Conservation (phyloP, 2,888 invertebrate species). For the Rotaria sp. region DNA sequence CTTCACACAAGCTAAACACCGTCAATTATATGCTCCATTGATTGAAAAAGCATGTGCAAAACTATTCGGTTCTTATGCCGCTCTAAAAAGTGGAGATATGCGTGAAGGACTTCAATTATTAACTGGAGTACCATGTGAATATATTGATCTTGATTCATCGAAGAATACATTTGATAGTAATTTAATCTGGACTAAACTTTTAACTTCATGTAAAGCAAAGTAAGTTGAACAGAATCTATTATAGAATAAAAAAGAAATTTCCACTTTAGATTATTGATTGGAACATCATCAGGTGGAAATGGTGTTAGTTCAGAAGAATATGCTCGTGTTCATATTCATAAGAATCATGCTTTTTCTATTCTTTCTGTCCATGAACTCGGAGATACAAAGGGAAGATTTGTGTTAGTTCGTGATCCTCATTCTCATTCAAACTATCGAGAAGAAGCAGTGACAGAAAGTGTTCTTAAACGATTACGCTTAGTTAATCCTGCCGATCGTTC, state of each 20-base stretch:
- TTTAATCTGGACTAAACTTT: background rate
- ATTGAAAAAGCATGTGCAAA: conserved; percentile 41
- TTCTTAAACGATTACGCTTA: background rate
- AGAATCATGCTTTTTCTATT: conserved; percentile 39
- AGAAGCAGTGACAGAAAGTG: background rate
- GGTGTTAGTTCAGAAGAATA: conserved; percentile 57
- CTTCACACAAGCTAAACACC: conserved; percentile 81
- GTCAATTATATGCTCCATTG: conserved; percentile 75
- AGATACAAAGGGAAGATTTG: background rate
- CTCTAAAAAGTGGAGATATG: conserved; percentile 34
- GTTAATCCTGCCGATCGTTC: background rate
- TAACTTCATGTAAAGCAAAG: background rate
- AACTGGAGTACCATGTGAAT: conserved; percentile 91
- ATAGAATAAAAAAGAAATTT: background rate
- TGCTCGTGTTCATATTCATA: background rate
- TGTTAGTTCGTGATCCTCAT: conserved; percentile 3
- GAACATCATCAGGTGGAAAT: conserved; percentile 84
- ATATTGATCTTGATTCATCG: conserved; percentile 65
- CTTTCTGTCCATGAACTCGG: background rate
- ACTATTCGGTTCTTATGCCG: conserved; percentile 36
- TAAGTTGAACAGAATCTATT: background rate
- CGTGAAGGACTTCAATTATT: conserved; percentile 67
- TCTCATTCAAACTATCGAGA: background rate
- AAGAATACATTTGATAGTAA: conserved; percentile 55
- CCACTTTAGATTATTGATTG: conserved; percentile 63